Evolutionary conservation across 2,113 vertebrate species (phyloP).

Genomic region (Orientallactaga bullata): DNA sequence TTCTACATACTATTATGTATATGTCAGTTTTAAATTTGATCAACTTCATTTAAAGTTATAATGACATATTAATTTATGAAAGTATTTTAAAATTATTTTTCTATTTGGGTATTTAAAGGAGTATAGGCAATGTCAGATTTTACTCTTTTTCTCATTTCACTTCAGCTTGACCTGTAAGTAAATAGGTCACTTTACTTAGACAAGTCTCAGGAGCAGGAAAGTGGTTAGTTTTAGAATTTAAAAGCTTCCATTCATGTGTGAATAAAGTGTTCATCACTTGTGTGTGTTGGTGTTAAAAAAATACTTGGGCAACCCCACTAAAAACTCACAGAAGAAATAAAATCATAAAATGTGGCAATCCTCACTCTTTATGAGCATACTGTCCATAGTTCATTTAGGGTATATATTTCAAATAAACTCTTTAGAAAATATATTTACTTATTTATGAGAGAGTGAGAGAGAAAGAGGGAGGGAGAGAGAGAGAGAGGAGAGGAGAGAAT

Average conservation of each 20-base stretch:
- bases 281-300: background rate
- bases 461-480: too few relatives aligned
- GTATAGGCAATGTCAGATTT: background rate
- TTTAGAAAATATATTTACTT: background rate
- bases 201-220: background rate
- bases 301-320: background rate
- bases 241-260: background rate
- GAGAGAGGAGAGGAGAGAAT: too few relatives aligned
- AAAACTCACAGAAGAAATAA: background rate
- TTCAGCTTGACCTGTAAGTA: background rate
- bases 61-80: background rate
- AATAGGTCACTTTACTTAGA: background rate
- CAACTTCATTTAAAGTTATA: background rate
- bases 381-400: background rate
- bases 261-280: background rate
- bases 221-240: background rate
- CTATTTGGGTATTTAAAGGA: background rate
- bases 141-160: background rate
- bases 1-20: background rate
- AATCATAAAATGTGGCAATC: background rate
- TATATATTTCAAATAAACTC: conserved; percentile 18
- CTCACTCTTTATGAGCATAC: background rate
- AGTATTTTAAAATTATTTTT: background rate
- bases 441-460: too few relatives aligned
- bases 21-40: background rate